Conservation (phyloP, 2,113 vertebrate genomes). For the Pomatorhinus ruficollis region DNA sequence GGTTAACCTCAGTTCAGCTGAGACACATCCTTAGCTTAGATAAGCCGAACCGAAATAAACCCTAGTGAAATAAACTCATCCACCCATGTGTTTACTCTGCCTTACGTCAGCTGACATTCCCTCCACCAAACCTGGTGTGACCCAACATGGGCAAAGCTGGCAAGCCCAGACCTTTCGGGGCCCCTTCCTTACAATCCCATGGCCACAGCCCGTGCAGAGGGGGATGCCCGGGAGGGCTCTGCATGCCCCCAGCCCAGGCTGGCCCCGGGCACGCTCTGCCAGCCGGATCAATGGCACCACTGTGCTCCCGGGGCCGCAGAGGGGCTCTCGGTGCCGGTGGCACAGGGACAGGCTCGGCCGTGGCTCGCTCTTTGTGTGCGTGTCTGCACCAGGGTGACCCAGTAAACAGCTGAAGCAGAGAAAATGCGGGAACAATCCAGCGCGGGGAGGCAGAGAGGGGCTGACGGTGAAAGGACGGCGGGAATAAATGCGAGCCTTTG, state of each 20-base stretch:
- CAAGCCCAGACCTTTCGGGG: background rate
- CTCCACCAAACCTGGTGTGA: background rate
- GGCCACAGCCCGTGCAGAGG: rapidly evolving
- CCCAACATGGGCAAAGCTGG: background rate
- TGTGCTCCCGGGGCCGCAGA: background rate
- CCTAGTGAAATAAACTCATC: background rate
- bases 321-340: background rate
- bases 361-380: background rate
- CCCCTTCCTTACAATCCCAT: background rate
- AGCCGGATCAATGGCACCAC: background rate
- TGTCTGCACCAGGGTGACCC: conserved; percentile 13
- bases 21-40: background rate
- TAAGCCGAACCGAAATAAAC: background rate
- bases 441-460: background rate
- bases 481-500: conserved; percentile 3
- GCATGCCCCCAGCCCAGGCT: background rate
- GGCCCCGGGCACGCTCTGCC: background rate
- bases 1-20: background rate
- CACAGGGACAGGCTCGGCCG: background rate
- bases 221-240: background rate
- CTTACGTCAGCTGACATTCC: background rate
- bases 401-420: conserved; percentile 69
- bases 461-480: background rate
- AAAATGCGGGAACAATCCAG: conserved; percentile 51
- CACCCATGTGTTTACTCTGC: background rate